Base-by-base conservation (phyloP, 1,140 invertebrate species). In the Drosophila lacteicornis region DNA sequence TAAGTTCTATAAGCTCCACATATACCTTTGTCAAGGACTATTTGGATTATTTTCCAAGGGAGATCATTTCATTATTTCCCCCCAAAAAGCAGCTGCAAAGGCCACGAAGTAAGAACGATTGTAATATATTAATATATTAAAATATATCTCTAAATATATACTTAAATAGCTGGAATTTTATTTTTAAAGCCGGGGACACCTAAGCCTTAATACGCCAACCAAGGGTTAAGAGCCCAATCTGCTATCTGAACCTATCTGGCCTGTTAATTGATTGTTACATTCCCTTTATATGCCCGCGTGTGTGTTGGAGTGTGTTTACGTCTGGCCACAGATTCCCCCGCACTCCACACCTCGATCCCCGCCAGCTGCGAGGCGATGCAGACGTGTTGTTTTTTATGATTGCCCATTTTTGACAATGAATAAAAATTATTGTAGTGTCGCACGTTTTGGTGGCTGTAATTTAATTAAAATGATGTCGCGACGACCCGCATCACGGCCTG, bases 211-310 rank as follows among this genome's bases (percentile, higher is more conserved):
- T 8, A 4, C 12, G 17, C 1, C 6, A 11, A 15, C 45, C 17
- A 62, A 73, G 61, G 85, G 84, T 88, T 88, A 88, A 81, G n/a
- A 45, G 33, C 53, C 36, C 33, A 56, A 75, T 75, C 59, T 67
- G 67, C 59, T 50, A 56, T 71, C 65, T 80, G 57, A 80, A 73
- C 75, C 77, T 75, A 78, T 78, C 69, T 87, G 79, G 67, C 77
- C 82, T 71, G 77, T 79, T 91, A 91, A 91, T 91, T 91, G 87
- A 91, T 91, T 87, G 87, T 91, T 79, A 91, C 77, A 91, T 81
- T 86, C 80, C 62, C 65, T 59, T 46, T 66, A 55, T 65, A 25
- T 53, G 49, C 33, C 17, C 42, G 43, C 36, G 30, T 33, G 49
- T 58, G 56, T 61, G 55, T 75, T 25, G 22, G 22, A 25, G 55